Evolutionary conservation across 2,888 invertebrate species (phyloP), one percentile per base, ranked within the genome.

Genomic region (Melinopterus prodromus): DNA sequence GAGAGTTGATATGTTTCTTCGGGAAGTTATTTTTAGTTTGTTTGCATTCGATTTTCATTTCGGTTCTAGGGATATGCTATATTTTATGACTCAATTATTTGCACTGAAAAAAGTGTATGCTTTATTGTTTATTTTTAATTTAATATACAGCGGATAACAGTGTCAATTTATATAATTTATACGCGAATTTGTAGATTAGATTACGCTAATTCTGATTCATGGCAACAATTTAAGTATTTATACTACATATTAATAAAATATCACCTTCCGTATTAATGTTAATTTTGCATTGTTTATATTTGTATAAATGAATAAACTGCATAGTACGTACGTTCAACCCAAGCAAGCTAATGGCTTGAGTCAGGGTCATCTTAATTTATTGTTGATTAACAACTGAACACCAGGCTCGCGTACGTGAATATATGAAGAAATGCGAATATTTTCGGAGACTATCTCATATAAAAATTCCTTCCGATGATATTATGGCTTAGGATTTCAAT

Each of bases 331-430:
- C 53, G 53, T 53, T 53, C 53, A 53, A 53, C 53, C 12, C 53
- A 53, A 53, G 53, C 53, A 53, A 53, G 7, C 12, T n/a, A 35
- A 74, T 74, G 35, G 16, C 16, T 6, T 37, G 37, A 74, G 26
- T 74, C 74, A 74, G 37, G 74, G 74, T 74, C 74, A 37, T 36
- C 37, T 74, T 35, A 74, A 74, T 74, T 74, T 74, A 74, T 35
- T 35, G 35, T 74, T 35, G 36, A 74, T 74, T 74, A 74, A 37
- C 36, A 74, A 74, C 37, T 74, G 35, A 74, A 74, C 35, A 16
- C 15, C 16, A 71, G 35, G 35, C 71, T 6, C 16, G 71, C 71
- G 12, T 35, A 35, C 36, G 7, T 74, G 9, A 36, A 37, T 12
- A 35, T 12, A 35, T 26, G 16, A 35, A 74, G 74, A 35, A 74